phyloP scores from a whole-genome alignment of 2,113 vertebrate species.

The Lates calcarifer region DNA sequence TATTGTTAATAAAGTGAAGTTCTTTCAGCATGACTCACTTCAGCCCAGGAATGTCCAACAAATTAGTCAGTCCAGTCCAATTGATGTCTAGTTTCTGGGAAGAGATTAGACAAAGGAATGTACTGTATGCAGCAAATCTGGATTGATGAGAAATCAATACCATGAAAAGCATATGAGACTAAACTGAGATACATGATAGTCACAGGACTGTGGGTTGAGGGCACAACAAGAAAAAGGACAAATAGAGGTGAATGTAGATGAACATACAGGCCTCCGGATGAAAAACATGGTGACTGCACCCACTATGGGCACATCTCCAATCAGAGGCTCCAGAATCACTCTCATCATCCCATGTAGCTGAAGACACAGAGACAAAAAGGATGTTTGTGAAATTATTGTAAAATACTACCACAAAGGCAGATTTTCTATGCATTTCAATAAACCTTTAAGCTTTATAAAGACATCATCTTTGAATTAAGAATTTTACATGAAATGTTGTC shows the following conservation, averaged over 20 bases:
- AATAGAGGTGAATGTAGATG: slow-evolving; percentile 33
- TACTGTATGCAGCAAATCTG: background rate
- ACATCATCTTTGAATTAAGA: background rate
- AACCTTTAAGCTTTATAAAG: background rate
- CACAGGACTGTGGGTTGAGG: slow-evolving; percentile 2
- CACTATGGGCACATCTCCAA: slow-evolving; percentile 91
- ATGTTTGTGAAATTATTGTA: background rate
- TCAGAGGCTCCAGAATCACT: slow-evolving; percentile 93
- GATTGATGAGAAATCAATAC: slow-evolving; percentile 46
- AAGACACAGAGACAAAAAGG: slow-evolving; percentile 27
- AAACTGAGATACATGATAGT: slow-evolving; percentile 22
- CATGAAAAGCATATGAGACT: background rate
- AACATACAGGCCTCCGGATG: slow-evolving; percentile 91
- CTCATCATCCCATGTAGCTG: slow-evolving; percentile 93
- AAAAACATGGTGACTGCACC: slow-evolving; percentile 96
- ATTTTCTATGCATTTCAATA: background rate
- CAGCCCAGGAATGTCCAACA: slow-evolving; percentile 94
- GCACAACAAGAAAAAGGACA: slow-evolving; percentile 25
- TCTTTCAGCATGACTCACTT: slow-evolving; percentile 84
- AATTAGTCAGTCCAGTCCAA: slow-evolving; percentile 95
- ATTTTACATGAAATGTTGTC: slow-evolving; percentile 2
- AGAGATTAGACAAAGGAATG: slow-evolving; percentile 34
- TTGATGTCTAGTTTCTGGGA: slow-evolving; percentile 91
- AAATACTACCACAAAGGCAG: fast-evolving
- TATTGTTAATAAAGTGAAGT: background rate